Evolutionary conservation across 2,888 invertebrate genomes (phyloP).

Genomic region (Tipula confusa): DNA sequence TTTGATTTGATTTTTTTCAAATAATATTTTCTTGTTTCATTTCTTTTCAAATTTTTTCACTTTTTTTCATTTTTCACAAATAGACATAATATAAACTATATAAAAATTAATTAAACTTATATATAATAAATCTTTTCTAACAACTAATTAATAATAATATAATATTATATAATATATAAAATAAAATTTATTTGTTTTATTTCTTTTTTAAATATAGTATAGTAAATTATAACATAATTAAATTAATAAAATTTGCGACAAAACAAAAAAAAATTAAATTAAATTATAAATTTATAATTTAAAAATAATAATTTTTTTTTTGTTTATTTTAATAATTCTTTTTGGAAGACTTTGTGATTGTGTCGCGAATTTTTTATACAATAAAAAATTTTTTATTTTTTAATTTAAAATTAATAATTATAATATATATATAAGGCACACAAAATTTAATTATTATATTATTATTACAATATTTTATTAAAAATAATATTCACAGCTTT

Average conservation of each 20-base stretch:
- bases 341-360: slow-evolving; percentile 20
- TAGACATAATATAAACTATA: background rate
- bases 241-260: slow-evolving; percentile 5
- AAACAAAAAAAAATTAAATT: too few species aligned
- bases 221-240: background rate
- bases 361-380: slow-evolving; percentile 6
- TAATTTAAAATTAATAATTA: background rate
- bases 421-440: background rate
- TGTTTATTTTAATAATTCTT: background rate
- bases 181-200: background rate
- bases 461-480: too few species aligned
- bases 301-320: background rate
- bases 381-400: background rate
- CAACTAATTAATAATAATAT: background rate
- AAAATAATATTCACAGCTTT: slow-evolving; percentile 12
- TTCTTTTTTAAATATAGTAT: background rate
- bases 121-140: background rate
- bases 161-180: background rate
- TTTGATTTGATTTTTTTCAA: background rate
- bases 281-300: background rate
- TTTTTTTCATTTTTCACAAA: background rate
- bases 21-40: background rate
- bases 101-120: slow-evolving; percentile 12
- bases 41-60: background rate
- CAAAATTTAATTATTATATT: background rate